Base-by-base conservation (phyloP, 2,113 vertebrate species). In the Microcebus ravelobensis region DNA sequence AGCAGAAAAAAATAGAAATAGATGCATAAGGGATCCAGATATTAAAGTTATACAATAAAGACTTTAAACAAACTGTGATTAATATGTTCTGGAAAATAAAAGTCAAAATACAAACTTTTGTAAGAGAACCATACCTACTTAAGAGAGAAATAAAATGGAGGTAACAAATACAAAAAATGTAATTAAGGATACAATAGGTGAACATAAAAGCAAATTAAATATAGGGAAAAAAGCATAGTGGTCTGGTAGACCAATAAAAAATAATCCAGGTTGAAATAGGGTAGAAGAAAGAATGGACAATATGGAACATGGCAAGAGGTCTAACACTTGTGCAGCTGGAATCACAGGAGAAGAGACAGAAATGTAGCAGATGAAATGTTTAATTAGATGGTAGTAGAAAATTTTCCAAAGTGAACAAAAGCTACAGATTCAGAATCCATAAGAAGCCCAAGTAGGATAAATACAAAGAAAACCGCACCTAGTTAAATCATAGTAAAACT, bases 381-480 rank as follows among this genome's bases (percentile, higher is more conserved):
- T 79, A 70, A 86, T 50, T 34, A 92, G 61, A 61, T 20, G 45
- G 27, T 34, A 3, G 34, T 52, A 52, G 21, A 74, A 36, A 55
- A 52, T 86, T 95, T 81, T 85, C 74, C 59, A 67, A 86, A 93
- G 31, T 80, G 71, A 68, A 90, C 48, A 80, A 65, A 71, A 85
- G 20, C 34, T 65, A 50, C 36, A 84, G 70, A 92, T 21, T 91
- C 52, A 63, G 68, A 63, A 77, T 92, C 6, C 2, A 31, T 36
- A 42, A 87, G 39, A 42, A 87, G 39, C 36, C 50, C 50, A 76
- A 74, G 52, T 55, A 50, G 42, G 21, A 68, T n/a, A 87, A 87
- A 55, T 91, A 68, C n/a, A 88, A 71, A 84, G 31, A 34, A 90
- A 80, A 65, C 4, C 25, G 48, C 31, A 86, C 12, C 39, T 71